Conservation (phyloP, 2,113 vertebrate species). For the Thomomys bottae region DNA sequence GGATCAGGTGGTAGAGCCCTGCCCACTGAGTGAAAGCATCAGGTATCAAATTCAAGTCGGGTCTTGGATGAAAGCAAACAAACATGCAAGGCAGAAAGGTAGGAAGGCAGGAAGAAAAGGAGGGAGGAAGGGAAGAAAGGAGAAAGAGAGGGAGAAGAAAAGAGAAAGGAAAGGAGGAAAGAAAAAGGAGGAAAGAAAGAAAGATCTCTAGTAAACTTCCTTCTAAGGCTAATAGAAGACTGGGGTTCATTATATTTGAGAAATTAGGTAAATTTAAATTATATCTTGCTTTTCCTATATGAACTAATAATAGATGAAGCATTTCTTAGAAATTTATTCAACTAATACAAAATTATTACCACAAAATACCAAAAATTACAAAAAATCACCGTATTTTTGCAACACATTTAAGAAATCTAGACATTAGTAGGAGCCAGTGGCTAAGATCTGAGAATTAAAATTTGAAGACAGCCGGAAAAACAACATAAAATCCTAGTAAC, state of each 20-base stretch:
- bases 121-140: neutral
- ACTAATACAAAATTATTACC: neutral
- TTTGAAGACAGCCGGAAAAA: too few species aligned
- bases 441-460: too few species aligned
- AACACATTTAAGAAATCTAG: neutral
- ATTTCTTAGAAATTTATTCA: neutral
- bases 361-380: too few species aligned
- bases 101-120: too few species aligned
- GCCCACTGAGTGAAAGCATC: too few species aligned
- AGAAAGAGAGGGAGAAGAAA: neutral
- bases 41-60: too few species aligned
- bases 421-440: too few species aligned
- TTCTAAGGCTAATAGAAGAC: neutral
- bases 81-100: too few species aligned
- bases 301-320: neutral
- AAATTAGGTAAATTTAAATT: constrained; percentile 10
- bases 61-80: neutral
- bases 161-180: neutral
- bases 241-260: neutral
- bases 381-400: neutral
- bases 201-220: neutral
- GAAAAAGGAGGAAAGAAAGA: neutral
- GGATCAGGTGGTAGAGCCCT: too few species aligned
- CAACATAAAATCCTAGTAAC: too few species aligned
- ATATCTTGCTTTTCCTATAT: neutral